phyloP scores from a whole-genome alignment of 1,140 invertebrate species.

The Platyscapa corneri region DNA sequence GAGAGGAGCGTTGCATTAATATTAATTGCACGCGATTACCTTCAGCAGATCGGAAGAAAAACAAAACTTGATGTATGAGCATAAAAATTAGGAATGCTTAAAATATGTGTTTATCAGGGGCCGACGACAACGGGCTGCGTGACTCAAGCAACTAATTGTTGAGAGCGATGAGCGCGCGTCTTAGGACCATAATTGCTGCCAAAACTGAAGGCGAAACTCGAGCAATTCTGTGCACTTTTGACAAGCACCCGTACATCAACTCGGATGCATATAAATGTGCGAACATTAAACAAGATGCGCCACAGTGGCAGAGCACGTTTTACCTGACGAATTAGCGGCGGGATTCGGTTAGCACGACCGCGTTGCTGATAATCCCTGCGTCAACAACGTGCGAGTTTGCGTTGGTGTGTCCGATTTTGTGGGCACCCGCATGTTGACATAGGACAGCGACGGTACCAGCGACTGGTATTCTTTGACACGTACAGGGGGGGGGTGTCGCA shows the following conservation, averaged over 20 bases:
- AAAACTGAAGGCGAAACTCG: background rate
- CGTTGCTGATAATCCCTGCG: background rate
- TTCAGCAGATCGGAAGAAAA: background rate
- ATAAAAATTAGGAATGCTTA: background rate
- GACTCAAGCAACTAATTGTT: background rate
- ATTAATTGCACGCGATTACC: background rate
- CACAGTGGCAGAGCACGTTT: background rate
- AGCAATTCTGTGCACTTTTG: background rate
- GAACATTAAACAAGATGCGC: background rate
- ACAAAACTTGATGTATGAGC: background rate
- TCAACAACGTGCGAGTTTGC: background rate
- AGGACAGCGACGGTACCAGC: too few species aligned
- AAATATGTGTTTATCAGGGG: background rate
- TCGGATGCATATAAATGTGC: background rate
- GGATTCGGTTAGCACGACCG: background rate
- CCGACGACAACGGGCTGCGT: background rate
- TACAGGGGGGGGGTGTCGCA: too few species aligned
- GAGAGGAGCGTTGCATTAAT: background rate
- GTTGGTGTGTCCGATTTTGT: background rate
- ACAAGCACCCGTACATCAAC: background rate
- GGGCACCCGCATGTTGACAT: background rate
- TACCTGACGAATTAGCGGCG: background rate
- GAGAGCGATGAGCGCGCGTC: background rate
- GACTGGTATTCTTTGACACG: too few species aligned
- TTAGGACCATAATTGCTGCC: background rate